Percentiles rank a stretch among this genome's conserved stretches.
Evolutionary conservation across 2,797 vertebrate genomes (phyloP).

Genomic region (Geotrypetes seraphini): DNA sequence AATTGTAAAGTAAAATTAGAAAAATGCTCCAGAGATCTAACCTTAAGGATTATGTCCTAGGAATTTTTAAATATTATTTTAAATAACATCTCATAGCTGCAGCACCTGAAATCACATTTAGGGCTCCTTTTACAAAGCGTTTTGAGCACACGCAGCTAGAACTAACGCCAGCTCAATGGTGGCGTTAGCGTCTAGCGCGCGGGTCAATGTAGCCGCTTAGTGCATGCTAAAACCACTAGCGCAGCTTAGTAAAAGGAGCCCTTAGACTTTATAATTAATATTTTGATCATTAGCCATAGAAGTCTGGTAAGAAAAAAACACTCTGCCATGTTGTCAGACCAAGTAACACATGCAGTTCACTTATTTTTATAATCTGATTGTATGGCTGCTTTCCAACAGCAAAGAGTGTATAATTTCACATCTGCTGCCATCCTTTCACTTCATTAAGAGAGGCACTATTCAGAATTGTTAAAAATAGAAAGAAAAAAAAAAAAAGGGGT

Average conservation of each 20-base stretch:
- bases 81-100: too few relatives aligned
- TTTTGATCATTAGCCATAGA: background rate
- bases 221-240: too few relatives aligned
- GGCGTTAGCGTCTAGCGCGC: too few relatives aligned
- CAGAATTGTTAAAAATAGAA: background rate
- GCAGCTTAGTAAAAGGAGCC: too few relatives aligned
- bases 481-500: background rate
- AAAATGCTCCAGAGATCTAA: too few relatives aligned
- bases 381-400: conserved; percentile 5
- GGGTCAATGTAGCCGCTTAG: too few relatives aligned
- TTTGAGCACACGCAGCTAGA: too few relatives aligned
- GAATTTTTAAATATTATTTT: too few relatives aligned
- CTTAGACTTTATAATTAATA: background rate
- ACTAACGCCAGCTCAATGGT: too few relatives aligned
- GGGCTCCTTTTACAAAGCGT: too few relatives aligned
- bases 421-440: background rate
- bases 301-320: conserved; percentile 6
- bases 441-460: background rate
- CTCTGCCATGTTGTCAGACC: background rate
- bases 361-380: conserved; percentile 5
- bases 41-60: too few relatives aligned
- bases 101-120: background rate
- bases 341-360: background rate
- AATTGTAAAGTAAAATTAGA: too few relatives aligned
- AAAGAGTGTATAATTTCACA: background rate